Conservation (phyloP, 2,888 invertebrate species). For the Leucophora obtusa region DNA sequence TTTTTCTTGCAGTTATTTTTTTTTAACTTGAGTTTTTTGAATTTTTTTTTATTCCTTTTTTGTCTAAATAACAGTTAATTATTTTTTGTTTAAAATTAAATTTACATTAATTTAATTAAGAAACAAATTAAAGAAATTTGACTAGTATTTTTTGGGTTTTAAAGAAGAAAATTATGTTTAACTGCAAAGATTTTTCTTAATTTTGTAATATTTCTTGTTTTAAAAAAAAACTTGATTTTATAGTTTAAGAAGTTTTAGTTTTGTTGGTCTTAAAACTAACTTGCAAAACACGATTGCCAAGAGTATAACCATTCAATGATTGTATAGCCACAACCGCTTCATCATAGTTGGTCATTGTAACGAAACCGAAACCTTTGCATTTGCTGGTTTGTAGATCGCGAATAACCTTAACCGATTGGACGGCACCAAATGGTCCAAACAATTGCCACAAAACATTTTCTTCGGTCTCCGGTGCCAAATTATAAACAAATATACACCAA, state of each 20-base stretch:
- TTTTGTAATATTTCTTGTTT: neutral
- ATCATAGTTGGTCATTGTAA: constrained; percentile 99
- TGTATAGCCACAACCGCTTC: constrained; percentile 98
- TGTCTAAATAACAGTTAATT: constrained; percentile 41
- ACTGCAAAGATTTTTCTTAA: constrained; percentile 2
- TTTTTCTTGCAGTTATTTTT: constrained; percentile 24
- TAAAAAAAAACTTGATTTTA: constrained; percentile 5
- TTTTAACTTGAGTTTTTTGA: neutral
- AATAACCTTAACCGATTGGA: constrained; percentile 97
- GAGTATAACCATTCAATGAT: constrained; percentile 96
- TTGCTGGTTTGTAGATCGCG: constrained; percentile 97
- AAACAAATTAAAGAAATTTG: constrained; percentile 60
- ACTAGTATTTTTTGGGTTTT: constrained; percentile 48
- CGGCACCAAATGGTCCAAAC: constrained; percentile 98
- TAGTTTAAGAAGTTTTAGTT: constrained; percentile 82
- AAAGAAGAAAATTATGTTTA: constrained; percentile 8
- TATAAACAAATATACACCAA: constrained; percentile 92
- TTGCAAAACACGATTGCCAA: constrained; percentile 96
- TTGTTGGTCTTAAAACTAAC: constrained; percentile 98
- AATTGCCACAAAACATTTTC: constrained; percentile 97
- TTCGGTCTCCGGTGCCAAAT: constrained; percentile 96
- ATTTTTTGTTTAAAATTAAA: constrained; percentile 51
- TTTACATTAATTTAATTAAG: constrained; percentile 56
- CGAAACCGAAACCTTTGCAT: constrained; percentile 99
- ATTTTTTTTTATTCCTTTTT: constrained; percentile 32